Evolutionary conservation across 2,113 vertebrate genomes (phyloP).

Genomic region (Chloropsis hardwickii): DNA sequence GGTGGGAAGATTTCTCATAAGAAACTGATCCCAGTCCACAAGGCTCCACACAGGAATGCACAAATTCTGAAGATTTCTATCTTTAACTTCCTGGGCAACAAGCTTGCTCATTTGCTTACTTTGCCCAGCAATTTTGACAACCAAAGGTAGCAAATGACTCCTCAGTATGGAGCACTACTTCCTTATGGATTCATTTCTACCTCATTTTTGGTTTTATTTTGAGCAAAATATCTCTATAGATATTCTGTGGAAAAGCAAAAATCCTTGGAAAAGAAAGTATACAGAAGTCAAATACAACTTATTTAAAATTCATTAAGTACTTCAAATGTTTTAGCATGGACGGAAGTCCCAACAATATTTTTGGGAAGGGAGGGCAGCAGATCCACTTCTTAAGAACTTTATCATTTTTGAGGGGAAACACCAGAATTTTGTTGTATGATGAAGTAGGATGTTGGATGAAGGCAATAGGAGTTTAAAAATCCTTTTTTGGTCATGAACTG

Average conservation of each 20-base stretch:
- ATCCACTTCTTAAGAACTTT: background rate
- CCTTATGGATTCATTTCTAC: background rate
- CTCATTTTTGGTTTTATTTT: background rate
- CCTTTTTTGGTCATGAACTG: conserved; percentile 26
- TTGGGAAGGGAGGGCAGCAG: background rate
- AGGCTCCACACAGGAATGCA: background rate
- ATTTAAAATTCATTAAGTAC: background rate
- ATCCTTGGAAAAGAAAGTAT: background rate
- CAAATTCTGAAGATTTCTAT: background rate
- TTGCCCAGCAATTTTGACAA: background rate
- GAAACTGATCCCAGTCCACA: background rate
- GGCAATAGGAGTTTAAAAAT: background rate
- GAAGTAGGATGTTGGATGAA: background rate
- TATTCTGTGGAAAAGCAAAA: background rate
- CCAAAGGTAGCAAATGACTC: background rate
- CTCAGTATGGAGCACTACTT: background rate
- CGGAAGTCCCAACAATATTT: background rate
- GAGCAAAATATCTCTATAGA: background rate
- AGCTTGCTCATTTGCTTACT: background rate
- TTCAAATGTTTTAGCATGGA: background rate
- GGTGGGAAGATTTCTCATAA: background rate
- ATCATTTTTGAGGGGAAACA: background rate
- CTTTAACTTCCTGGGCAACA: background rate
- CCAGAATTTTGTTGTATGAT: background rate
- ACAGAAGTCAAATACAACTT: background rate